Base-by-base conservation (phyloP, 2,113 vertebrate genomes). In the Dipodomys stephensi region DNA sequence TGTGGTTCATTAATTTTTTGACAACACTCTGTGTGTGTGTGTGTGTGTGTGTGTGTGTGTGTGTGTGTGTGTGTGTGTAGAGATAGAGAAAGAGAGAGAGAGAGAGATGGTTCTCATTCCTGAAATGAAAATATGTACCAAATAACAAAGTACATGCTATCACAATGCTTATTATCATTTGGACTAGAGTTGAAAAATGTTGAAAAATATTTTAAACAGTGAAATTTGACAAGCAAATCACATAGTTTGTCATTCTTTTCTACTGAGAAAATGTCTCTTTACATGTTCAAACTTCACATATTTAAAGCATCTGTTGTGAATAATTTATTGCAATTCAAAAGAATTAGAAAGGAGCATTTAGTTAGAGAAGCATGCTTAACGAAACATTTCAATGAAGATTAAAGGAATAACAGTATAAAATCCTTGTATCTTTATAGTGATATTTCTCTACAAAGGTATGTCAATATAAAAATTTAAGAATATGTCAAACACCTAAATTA, bases 211-310 rank as follows among this genome's bases (percentile, higher is more conserved):
- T 39, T 39, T 35, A 49, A 62, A 49, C 32, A 35, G 1, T 87
- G 74, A 94, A 92, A 83, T 80, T 74, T 88, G 74, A 92, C 16
- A 93, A 93, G n/a, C 8, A 94, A 96, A 93, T 81, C 22, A 91
- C 19, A 88, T 74, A 89, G 62, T 92, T 83, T 9, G 62, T 95
- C 35, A 85, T 86, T 90, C 69, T 95, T 93, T 91, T 88, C 60
- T 83, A 20, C 46, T 85, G 78, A 97, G 81, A 85, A 84, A 83
- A 89, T 81, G 35, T 88, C 65, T 88, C 72, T 87, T 83, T 69
- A 74, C 18, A 27, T 64, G 1, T 12, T 69, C 7, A 53, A 27
- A 71, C 23, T 90, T 87, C 68, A 35, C 25, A 80, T 91, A 76
- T 89, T 93, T 85, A 92, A 95, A 92, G 12, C 53, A 57, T 57